Evolutionary conservation across 2,113 vertebrate species (phyloP).

Genomic region (Nematolebias whitei): DNA sequence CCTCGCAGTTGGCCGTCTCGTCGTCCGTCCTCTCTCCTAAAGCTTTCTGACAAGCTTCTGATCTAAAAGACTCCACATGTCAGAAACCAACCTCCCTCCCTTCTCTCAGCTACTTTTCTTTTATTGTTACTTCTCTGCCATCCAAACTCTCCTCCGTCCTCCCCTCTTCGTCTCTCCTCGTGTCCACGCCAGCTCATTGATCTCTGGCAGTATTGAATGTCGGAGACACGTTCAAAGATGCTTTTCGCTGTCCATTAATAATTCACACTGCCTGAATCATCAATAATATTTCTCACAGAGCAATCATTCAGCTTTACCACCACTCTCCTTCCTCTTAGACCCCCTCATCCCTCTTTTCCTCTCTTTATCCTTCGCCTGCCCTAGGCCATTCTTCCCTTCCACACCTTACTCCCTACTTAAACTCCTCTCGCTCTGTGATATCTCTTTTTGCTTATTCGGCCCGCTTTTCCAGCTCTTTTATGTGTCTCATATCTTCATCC

Average conservation of each 20-base stretch:
- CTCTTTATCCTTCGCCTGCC: conserved; percentile 61
- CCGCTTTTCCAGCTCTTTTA: conserved; percentile 54
- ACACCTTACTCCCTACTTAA: conserved; percentile 44
- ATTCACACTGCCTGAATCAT: conserved; percentile 84
- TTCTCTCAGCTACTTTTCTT: conserved; percentile 1
- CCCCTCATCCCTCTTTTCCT: conserved; percentile 34
- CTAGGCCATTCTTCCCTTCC: conserved; percentile 50
- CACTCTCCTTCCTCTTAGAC: conserved; percentile 44
- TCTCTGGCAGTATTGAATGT: conserved; percentile 83
- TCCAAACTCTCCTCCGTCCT: conserved; percentile 28
- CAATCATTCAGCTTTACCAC: conserved; percentile 81
- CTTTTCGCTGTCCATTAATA: conserved; percentile 82
- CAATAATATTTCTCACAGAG: conserved; percentile 84
- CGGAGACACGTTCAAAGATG: conserved; percentile 82
- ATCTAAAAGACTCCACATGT: conserved; percentile 45
- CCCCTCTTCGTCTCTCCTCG: conserved; percentile 48
- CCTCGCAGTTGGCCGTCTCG: conserved; percentile 35
- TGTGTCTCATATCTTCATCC: conserved; percentile 61
- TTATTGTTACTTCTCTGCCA: not conserved
- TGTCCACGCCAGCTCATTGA: conserved; percentile 78
- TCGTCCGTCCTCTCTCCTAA: conserved; percentile 37
- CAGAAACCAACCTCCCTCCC: conserved; percentile 36
- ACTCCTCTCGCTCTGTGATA: conserved; percentile 55
- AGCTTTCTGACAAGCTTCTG: conserved; percentile 47
- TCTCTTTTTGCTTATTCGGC: conserved; percentile 71